These are phyloP conservation scores for Paramormyrops hopkinsi DNA, from an alignment of 2,797 vertebrate genomes.

Conservation along the genomic window DNA sequence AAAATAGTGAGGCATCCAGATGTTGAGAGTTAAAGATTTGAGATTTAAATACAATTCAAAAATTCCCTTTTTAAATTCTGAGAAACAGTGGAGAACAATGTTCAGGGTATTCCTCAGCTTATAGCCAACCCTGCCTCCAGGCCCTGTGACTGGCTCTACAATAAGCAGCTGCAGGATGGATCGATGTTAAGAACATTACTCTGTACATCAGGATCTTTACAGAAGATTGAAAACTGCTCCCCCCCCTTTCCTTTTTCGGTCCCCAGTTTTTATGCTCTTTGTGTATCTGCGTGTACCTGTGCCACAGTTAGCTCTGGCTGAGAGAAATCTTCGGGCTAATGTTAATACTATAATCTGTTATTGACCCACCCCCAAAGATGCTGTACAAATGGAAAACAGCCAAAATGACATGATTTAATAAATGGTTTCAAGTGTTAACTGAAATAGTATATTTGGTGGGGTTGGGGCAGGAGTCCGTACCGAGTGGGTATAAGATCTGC, in stretches of 20 bases:
- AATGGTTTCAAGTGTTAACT: slow-evolving; percentile 36
- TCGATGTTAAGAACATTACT: slow-evolving; percentile 31
- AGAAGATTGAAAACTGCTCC: neutral
- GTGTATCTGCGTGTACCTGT: slow-evolving; percentile 38
- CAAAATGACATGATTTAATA: slow-evolving; percentile 49
- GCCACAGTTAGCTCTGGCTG: slow-evolving; percentile 14
- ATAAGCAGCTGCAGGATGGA: neutral
- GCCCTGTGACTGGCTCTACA: neutral
- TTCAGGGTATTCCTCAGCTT: neutral
- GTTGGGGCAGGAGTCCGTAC: neutral
- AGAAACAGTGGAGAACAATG: neutral
- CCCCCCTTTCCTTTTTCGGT: slow-evolving; percentile 11
- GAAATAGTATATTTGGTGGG: neutral
- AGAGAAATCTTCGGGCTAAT: slow-evolving; percentile 8
- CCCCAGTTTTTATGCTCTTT: slow-evolving; percentile 44
- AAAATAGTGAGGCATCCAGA: slow-evolving; percentile 16
- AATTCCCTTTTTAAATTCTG: slow-evolving; percentile 46
- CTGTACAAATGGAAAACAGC: slow-evolving; percentile 54
- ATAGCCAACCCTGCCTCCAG: neutral
- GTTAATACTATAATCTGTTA: slow-evolving; percentile 37
- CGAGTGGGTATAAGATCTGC: neutral
- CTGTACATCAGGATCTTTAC: slow-evolving; percentile 27
- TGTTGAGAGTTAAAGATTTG: slow-evolving; percentile 35
- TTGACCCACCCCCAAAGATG: slow-evolving; percentile 21
- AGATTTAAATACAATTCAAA: slow-evolving; percentile 45